Evolutionary conservation across 2,888 invertebrate genomes (phyloP).

Genomic region (Doris montereyensis): DNA sequence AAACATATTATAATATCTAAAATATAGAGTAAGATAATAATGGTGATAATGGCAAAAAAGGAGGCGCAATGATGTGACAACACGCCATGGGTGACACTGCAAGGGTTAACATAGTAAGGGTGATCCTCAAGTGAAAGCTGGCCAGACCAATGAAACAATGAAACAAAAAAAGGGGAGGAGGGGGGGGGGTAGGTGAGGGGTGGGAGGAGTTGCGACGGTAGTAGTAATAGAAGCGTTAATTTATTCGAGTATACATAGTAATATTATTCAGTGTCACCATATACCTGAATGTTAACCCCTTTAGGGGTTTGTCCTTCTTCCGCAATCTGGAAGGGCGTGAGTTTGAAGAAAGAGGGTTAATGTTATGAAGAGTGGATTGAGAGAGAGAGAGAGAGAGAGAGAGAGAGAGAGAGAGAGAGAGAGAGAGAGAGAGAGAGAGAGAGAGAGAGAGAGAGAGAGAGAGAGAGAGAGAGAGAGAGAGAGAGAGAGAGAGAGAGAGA

Average conservation of each 20-base stretch:
- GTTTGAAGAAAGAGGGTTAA: not conserved
- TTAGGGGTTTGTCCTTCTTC: slow-evolving; percentile 40
- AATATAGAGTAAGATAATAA: not conserved
- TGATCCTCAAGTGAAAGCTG: too few species aligned
- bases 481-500: not conserved
- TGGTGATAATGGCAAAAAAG: not conserved
- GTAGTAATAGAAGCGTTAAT: too few species aligned
- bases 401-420: not conserved
- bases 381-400: not conserved
- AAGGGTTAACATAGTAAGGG: too few species aligned
- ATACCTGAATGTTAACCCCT: slow-evolving; percentile 42
- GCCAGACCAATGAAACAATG: too few species aligned
- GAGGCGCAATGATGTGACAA: not conserved
- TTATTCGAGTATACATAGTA: too few species aligned
- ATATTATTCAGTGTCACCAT: too few species aligned
- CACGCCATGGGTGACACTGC: too few species aligned
- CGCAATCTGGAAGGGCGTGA: slow-evolving; percentile 14
- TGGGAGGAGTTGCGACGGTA: too few species aligned
- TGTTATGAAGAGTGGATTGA: not conserved
- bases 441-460: not conserved
- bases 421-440: not conserved
- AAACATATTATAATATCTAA: not conserved
- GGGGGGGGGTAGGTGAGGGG: too few species aligned
- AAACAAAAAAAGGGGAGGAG: not conserved
- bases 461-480: too few species aligned